Percentiles rank a stretch among this genome's conserved stretches.
phyloP scores from a whole-genome alignment of 2,888 invertebrate species.

The Cerastis leucographa region DNA sequence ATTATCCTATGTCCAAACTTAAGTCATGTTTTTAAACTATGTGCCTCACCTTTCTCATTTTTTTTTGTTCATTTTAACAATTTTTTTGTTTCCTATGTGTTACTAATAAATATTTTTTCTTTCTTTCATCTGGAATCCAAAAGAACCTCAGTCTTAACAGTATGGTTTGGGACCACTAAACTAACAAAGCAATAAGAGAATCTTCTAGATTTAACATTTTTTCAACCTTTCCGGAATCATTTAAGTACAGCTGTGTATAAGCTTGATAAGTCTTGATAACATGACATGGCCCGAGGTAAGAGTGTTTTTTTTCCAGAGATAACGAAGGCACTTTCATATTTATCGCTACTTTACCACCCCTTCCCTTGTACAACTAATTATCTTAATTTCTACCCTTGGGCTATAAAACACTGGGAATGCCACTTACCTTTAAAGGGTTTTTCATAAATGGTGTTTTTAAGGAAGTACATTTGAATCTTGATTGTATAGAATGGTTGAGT shows the following conservation, averaged over 20 bases:
- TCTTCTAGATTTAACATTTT: too few relatives aligned
- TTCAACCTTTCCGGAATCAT: not conserved
- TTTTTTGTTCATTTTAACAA: too few relatives aligned
- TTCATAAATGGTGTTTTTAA: conserved; percentile 39
- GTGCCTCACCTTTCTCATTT: too few relatives aligned
- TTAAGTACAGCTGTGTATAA: not conserved
- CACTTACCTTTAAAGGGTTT: conserved; percentile 12
- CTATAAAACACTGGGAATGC: conserved; percentile 48
- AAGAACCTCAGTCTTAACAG: too few relatives aligned
- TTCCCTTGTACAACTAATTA: conserved; percentile 49
- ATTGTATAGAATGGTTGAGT: not conserved
- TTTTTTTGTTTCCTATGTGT: too few relatives aligned
- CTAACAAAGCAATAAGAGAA: not conserved
- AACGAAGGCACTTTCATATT: conserved; percentile 21
- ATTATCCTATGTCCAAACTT: too few relatives aligned
- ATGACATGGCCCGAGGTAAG: not conserved
- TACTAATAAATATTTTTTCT: too few relatives aligned
- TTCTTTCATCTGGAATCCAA: too few relatives aligned
- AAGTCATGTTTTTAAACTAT: too few relatives aligned
- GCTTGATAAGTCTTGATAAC: not conserved
- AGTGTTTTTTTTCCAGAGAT: conserved; percentile 11
- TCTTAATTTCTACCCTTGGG: conserved; percentile 37
- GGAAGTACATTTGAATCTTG: conserved; percentile 5
- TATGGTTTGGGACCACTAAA: too few relatives aligned
- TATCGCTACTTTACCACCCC: conserved; percentile 35